Percentiles rank a stretch among this genome's conserved stretches.
phyloP scores from a whole-genome alignment of 2,888 invertebrate species.

The Mesorhabditis sp. region DNA sequence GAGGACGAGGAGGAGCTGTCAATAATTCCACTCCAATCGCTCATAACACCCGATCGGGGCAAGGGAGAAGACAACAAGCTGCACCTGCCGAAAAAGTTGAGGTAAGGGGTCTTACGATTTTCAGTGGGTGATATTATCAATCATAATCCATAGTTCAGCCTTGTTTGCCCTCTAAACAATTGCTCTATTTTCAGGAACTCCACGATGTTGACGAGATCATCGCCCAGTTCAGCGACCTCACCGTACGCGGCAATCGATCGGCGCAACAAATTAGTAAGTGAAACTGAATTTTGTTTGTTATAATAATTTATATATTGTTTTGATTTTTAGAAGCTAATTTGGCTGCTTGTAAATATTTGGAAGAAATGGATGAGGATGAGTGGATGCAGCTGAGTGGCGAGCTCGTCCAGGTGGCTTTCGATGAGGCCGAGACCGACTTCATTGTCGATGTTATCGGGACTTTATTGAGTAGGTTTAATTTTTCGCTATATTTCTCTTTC shows the following conservation, averaged over 20 bases:
- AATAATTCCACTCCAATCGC: background rate
- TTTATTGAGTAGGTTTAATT: constrained; percentile 24
- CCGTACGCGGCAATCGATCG: constrained; percentile 23
- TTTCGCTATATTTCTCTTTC: background rate
- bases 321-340: constrained; percentile 30
- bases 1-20: background rate
- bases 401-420: constrained; percentile 21
- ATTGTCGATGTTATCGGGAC: constrained; percentile 25
- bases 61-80: background rate
- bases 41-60: background rate
- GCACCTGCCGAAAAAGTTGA: constrained; percentile 13
- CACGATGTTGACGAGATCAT: constrained; percentile 30
- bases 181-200: constrained; percentile 13
- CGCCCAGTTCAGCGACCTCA: constrained; percentile 25
- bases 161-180: background rate
- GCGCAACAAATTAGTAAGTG: constrained; percentile 30
- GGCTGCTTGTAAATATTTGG: constrained; percentile 13
- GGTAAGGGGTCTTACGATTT: too few relatives aligned
- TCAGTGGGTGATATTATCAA: background rate
- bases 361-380: constrained; percentile 28
- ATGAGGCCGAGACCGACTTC: constrained; percentile 30
- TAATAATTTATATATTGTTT: background rate
- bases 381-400: constrained; percentile 24
- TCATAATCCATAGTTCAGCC: too few relatives aligned
- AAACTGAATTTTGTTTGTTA: background rate